Conservation (phyloP, 1,140 invertebrate species). For the Belonocnema kinseyi region DNA sequence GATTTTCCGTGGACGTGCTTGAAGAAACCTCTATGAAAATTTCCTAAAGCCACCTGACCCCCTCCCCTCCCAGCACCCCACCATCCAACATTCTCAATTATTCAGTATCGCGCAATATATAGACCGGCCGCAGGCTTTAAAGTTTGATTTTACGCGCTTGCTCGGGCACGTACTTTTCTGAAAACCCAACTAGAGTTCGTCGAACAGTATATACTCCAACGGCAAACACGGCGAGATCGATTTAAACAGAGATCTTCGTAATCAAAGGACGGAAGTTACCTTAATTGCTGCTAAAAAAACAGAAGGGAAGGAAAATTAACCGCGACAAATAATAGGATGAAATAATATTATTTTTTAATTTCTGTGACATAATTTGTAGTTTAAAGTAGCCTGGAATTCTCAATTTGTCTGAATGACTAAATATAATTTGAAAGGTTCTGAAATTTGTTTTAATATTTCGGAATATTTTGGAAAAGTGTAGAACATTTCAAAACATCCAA, state of each 20-base stretch:
- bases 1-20: neutral
- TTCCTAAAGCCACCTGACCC: constrained; percentile 52
- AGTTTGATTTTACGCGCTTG: constrained; percentile 61
- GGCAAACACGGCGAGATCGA: constrained; percentile 62
- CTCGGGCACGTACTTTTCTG: constrained; percentile 54
- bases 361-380: no score
- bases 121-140: constrained; percentile 56
- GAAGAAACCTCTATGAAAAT: constrained; percentile 56
- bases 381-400: no score
- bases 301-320: neutral
- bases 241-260: constrained; percentile 65
- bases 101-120: constrained; percentile 60
- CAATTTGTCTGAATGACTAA: no score
- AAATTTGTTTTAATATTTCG: no score
- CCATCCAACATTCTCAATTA: constrained; percentile 53
- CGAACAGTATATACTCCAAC: constrained; percentile 46
- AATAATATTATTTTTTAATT: no score
- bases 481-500: no score
- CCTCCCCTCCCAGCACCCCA: neutral
- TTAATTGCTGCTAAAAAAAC: constrained; percentile 47
- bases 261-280: constrained; percentile 58
- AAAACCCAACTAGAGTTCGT: constrained; percentile 51
- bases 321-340: no score
- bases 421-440: no score
- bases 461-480: no score